Evolutionary conservation across 2,797 vertebrate species (phyloP).

Genomic region (Cyclura pinguis): DNA sequence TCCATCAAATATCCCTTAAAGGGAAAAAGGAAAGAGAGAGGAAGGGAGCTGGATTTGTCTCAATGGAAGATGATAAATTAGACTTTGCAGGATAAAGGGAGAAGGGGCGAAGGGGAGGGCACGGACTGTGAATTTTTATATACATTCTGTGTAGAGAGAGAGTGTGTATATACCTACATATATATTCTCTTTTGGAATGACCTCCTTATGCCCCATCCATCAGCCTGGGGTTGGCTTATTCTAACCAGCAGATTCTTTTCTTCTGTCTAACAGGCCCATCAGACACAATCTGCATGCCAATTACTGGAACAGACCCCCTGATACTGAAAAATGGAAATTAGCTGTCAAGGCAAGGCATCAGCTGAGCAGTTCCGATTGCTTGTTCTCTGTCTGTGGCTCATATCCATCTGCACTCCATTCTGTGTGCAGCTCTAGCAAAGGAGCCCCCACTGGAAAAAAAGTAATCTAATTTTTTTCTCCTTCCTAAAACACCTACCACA

Average conservation of each 20-base stretch:
- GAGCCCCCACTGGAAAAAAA: slow-evolving; percentile 76
- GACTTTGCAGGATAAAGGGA: slow-evolving; percentile 85
- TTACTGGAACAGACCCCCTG: slow-evolving; percentile 98
- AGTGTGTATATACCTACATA: slow-evolving; percentile 27
- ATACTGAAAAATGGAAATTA: slow-evolving; percentile 98
- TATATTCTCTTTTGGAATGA: slow-evolving; percentile 86
- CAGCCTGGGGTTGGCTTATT: slow-evolving; percentile 97
- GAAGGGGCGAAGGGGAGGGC: slow-evolving; percentile 76
- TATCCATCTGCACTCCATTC: slow-evolving; percentile 59
- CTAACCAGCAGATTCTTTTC: slow-evolving; percentile 94
- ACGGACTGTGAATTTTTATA: slow-evolving; percentile 84
- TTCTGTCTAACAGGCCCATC: slow-evolving; percentile 92
- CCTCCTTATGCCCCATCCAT: slow-evolving; percentile 97
- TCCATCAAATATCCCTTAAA: slow-evolving; percentile 84
- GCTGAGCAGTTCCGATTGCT: slow-evolving; percentile 55
- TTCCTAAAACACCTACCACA: slow-evolving; percentile 56
- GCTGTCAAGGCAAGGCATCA: slow-evolving; percentile 85
- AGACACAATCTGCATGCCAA: slow-evolving; percentile 99
- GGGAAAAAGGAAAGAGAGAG: slow-evolving; percentile 72
- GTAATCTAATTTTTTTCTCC: slow-evolving; percentile 64
- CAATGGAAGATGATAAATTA: slow-evolving; percentile 86
- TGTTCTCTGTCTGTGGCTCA: slow-evolving; percentile 69
- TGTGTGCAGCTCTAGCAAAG: slow-evolving; percentile 47
- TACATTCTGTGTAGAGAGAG: slow-evolving; percentile 35
- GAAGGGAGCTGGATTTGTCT: slow-evolving; percentile 79